phyloP scores from a whole-genome alignment of 2,888 invertebrate species.

The Strigamia maritima region DNA sequence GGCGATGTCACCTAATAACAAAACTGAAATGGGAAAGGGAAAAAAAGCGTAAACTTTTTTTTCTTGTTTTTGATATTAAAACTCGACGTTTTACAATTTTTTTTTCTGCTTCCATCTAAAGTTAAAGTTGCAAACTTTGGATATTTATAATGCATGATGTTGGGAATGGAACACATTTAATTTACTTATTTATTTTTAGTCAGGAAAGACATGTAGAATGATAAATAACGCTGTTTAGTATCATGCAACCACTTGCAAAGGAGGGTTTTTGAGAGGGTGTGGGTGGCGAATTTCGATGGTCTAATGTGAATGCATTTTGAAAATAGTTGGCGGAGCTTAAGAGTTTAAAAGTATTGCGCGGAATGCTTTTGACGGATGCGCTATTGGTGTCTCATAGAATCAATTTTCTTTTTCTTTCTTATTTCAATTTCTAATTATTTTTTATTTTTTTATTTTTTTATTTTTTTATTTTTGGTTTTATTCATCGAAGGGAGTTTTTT shows the following conservation, averaged over 20 bases:
- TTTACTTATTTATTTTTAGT: background rate
- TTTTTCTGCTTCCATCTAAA: no score
- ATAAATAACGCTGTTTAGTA: slow-evolving; percentile 15
- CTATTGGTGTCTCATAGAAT: background rate
- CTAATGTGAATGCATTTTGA: slow-evolving; percentile 11
- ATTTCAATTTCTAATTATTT: background rate
- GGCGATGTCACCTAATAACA: background rate
- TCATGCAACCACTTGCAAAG: slow-evolving; percentile 11
- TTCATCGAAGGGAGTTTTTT: no score
- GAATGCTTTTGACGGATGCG: background rate
- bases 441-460: background rate
- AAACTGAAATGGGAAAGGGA: background rate
- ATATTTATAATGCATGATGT: background rate
- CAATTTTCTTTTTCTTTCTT: background rate
- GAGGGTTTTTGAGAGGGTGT: background rate
- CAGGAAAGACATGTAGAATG: background rate
- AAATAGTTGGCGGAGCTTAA: slow-evolving; percentile 8
- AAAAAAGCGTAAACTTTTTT: background rate
- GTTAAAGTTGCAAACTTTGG: background rate
- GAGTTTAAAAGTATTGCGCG: background rate
- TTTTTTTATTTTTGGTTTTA: background rate
- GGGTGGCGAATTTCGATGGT: background rate
- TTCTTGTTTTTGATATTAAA: background rate
- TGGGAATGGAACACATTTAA: background rate
- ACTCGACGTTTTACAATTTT: no score